phyloP scores from a whole-genome alignment of 2,797 vertebrate genomes.

The Eidolon dupreanum region DNA sequence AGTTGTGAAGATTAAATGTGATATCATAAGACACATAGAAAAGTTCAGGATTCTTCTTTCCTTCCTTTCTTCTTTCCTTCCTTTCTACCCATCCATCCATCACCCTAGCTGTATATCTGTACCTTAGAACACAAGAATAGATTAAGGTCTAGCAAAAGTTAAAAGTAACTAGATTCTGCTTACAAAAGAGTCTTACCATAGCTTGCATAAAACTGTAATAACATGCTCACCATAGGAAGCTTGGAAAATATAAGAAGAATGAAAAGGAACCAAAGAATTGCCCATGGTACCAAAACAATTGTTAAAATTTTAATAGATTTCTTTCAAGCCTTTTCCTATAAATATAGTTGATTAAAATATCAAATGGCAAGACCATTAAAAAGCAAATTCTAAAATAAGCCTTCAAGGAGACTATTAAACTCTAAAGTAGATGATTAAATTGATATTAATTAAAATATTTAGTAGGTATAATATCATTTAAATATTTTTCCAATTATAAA shows the following conservation, averaged over 20 bases:
- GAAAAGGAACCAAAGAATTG: not conserved
- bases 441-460: not conserved
- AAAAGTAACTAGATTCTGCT: not conserved
- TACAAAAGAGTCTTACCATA: not conserved
- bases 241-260: not conserved
- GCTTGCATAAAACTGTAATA: not conserved
- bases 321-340: not conserved
- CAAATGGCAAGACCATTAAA: conserved; percentile 2
- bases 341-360: not conserved
- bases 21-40: not conserved
- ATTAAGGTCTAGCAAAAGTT: not conserved
- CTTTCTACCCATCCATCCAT: not conserved
- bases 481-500: not conserved
- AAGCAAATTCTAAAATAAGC: conserved; percentile 24
- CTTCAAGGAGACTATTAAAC: not conserved
- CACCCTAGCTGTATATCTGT: not conserved
- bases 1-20: not conserved
- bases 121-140: not conserved
- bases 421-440: not conserved
- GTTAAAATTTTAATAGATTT: not conserved
- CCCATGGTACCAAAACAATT: not conserved
- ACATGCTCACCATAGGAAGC: not conserved
- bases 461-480: not conserved
- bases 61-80: not conserved
- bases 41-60: not conserved